Base-by-base conservation (phyloP, 2,113 vertebrate genomes). In the Labeo catla region DNA sequence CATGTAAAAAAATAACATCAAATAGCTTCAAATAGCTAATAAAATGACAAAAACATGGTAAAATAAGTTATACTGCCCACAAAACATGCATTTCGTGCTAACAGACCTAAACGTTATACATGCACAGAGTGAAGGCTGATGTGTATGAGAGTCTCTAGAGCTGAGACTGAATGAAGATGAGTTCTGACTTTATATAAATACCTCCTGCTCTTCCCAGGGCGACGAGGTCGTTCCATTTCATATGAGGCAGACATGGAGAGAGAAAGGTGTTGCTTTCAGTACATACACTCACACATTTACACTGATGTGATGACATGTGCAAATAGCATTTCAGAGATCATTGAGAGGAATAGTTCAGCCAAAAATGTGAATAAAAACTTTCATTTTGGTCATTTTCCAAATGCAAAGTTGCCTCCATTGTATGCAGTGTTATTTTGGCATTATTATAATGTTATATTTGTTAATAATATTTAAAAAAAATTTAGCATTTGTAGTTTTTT, bases 151-250 rank as follows among this genome's bases (percentile, higher is more conserved):
- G 68, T 19, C 68, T 72, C 23, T 43, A 45, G 16, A 66, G 63
- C 6, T 66, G 10, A 50, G 65, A 84, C 65, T 34, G 59, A 21
- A 82, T 87, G 16, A 63, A 87, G 84, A 88, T 81, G 43, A 84
- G 47, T 88, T 86, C 23, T 76, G 76, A 81, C 28, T 70, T 86
- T n/a, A n/a, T 79, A 85, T 89, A 89, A 87, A 82, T 89, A 99
- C 98, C 98, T 99, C 98, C 98, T 99, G 97, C 94, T 97, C 96
- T 97, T 98, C 96, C 96, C 97, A 95, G 95, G 93, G 95, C 81
- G 93, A 95, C 95, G 95, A 95, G 93, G 96, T 95, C 94, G 95
- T 95, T 97, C 98, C 97, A 95, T 93, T 92, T 93, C 93, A 94
- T 95, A 96, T 94, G 96, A 95, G 95, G 96, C 96, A 98, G 94